Percentiles rank a stretch among this genome's conserved stretches.
Evolutionary conservation across 2,797 vertebrate genomes (phyloP).

Genomic region (Petrocephalus sullivani): DNA sequence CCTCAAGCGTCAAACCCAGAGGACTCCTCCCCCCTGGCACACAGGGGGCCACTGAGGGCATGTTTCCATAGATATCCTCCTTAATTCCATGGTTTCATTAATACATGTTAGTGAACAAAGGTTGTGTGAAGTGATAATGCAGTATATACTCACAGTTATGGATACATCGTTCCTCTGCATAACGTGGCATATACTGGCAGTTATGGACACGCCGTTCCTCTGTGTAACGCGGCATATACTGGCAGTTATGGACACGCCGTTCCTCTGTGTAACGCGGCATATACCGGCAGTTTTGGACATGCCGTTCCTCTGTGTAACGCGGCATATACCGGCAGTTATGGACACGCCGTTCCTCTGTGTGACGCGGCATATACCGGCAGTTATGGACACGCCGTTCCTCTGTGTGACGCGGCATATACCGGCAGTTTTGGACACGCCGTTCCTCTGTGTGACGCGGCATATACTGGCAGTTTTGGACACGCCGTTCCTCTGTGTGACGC

Average conservation of each 20-base stretch:
- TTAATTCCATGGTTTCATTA: not conserved
- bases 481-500: not conserved
- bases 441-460: not conserved
- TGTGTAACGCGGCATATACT: too few species aligned
- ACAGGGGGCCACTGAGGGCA: constrained; percentile 39
- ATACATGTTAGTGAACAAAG: not conserved
- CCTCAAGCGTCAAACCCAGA: constrained; percentile 24
- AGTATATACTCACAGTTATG: not conserved
- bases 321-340: too few species aligned
- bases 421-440: not conserved
- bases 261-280: too few species aligned
- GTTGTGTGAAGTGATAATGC: not conserved
- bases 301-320: too few species aligned
- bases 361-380: not conserved
- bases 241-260: too few species aligned
- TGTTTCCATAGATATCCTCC: not conserved
- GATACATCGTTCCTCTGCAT: not conserved
- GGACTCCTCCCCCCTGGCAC: constrained; percentile 1
- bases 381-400: too few species aligned
- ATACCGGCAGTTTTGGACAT: too few species aligned
- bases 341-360: not conserved
- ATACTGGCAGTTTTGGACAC: not conserved
- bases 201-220: too few species aligned
- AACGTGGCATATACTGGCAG: not conserved
- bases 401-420: too few species aligned